Evolutionary conservation across 2,113 vertebrate genomes (phyloP), one percentile per base, ranked within the genome.

Genomic region (Nycticryphes semicollaris): DNA sequence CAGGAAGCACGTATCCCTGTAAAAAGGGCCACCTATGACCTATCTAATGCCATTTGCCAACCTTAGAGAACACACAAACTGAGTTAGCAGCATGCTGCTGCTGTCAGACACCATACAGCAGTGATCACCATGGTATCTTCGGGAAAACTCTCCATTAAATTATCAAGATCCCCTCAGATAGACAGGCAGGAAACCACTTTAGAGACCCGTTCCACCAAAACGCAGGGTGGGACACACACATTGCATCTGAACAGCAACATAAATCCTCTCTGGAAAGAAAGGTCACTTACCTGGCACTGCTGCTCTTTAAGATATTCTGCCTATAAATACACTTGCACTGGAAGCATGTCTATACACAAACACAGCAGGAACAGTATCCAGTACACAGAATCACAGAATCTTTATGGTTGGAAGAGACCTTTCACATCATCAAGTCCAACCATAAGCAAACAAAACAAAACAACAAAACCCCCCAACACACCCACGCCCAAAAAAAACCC

Each of bases 181-280:
- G 12, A 20, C 15, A 22, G 37, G 54, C 48, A 82, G 43, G 68
- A 78, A 77, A 53, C 6, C 28, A 14, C 13, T 78, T 21, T 4
- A 59, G 64, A 73, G 48, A 48, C 9, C 54, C 56, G 23, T 21
- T 60, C 48, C 76, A 79, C 33, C 72, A 83, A 70, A 79, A 45
- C 0, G 0, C 57, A 45, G 51, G 3, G 7, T 0, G 0, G 51
- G 30, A 41, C 9, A 53, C 3, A 9, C 5, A 54, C 31, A 18
- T 21, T 41, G n/a, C 8, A 51, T 57, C 47, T 35, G 7, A 87
- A 53, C 25, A 69, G 48, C 54, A 74, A 7, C 7, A 3, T 12
- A 31, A 56, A 19, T 62, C 14, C 57, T 14, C 30, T 31, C 57
- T 27, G 28, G 41, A 76, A 72, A 62, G 41, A 51, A 51, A 72